Evolutionary conservation across 2,797 vertebrate species (phyloP).

Genomic region (Morelia viridis): DNA sequence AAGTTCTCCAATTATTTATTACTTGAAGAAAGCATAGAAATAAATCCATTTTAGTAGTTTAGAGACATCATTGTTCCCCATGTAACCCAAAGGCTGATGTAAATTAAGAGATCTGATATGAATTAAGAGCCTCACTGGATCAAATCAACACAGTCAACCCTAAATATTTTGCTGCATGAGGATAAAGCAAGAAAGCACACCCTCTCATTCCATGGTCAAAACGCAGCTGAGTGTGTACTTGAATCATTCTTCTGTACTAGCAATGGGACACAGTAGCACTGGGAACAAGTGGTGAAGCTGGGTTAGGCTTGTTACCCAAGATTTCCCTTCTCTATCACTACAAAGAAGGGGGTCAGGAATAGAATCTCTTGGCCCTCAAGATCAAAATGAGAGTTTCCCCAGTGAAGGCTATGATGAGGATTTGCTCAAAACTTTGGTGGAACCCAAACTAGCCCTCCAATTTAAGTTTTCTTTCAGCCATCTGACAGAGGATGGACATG

Average conservation of each 20-base stretch:
- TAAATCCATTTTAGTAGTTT: not conserved
- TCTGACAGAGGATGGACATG: not conserved
- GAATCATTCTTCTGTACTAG: not conserved
- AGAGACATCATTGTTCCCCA: not conserved
- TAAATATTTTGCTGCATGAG: not conserved
- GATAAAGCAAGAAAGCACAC: not conserved
- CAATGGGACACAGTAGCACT: not conserved
- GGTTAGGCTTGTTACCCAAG: no score
- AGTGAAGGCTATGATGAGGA: no score
- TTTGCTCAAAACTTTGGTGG: not conserved
- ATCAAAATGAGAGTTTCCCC: not conserved
- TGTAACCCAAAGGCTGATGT: not conserved
- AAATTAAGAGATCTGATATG: not conserved
- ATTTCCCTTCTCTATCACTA: not conserved
- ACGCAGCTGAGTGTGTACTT: not conserved
- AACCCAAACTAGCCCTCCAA: not conserved
- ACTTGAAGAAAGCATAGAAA: not conserved
- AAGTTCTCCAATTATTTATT: not conserved
- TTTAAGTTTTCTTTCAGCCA: not conserved
- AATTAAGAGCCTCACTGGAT: not conserved
- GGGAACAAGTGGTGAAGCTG: not conserved
- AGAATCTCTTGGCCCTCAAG: not conserved
- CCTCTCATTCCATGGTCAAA: not conserved
- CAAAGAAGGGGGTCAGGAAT: not conserved
- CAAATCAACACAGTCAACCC: not conserved